These are phyloP conservation scores for Lagocephalus sceleratus DNA, from an alignment of 2,797 vertebrate genomes.

Conservation along the genomic window DNA sequence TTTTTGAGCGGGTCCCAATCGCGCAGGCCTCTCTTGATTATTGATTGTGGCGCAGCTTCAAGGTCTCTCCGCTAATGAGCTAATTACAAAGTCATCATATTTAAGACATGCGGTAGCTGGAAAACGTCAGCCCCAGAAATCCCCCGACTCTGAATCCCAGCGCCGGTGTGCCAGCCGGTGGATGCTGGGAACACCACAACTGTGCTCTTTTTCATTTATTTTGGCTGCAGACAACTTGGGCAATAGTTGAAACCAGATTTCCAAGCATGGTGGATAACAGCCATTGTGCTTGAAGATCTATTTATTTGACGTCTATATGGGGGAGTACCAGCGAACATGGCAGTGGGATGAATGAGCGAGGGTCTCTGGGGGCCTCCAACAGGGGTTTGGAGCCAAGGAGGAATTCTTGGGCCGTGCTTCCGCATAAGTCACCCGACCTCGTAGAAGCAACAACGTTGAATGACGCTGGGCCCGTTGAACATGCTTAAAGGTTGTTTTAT, in stretches of 20 bases:
- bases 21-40: conserved; percentile 44
- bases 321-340: neutral
- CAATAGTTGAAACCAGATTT: conserved; percentile 5
- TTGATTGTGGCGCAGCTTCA: conserved; percentile 60
- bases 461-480: neutral
- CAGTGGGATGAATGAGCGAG: no score
- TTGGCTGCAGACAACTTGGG: conserved; percentile 1
- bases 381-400: no score
- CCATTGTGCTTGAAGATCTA: neutral
- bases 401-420: no score
- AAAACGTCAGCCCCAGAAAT: conserved; percentile 38
- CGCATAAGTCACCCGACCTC: no score
- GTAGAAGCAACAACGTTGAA: no score
- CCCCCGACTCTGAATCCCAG: conserved; percentile 40
- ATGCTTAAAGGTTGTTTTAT: conserved; percentile 9
- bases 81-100: conserved; percentile 58
- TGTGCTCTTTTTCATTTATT: conserved; percentile 2
- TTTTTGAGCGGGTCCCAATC: conserved; percentile 54
- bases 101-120: conserved; percentile 48
- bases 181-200: conserved; percentile 7
- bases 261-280: neutral
- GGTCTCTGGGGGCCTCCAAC: no score
- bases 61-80: conserved; percentile 63
- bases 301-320: conserved; percentile 6
- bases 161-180: conserved; percentile 4